Evolutionary conservation across 2,113 vertebrate species (phyloP).

Genomic region (Odocoileus hemionus): DNA sequence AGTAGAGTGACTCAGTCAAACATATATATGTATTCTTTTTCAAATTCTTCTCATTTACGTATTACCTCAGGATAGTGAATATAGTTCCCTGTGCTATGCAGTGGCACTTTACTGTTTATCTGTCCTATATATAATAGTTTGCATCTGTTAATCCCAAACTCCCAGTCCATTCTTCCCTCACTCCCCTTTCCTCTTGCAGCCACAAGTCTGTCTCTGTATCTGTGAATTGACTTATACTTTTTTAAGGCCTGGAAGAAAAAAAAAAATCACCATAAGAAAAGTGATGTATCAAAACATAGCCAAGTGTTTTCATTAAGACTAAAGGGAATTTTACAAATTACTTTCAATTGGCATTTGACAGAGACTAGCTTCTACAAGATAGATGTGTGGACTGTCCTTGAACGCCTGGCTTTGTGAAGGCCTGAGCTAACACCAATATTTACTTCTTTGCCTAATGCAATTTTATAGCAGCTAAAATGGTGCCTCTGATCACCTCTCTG

Average conservation of each 20-base stretch:
- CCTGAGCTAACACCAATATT: neutral
- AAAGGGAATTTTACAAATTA: constrained; percentile 20
- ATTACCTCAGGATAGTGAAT: neutral
- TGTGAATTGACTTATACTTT: neutral
- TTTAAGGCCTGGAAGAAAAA: neutral
- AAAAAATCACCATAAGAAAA: constrained; percentile 29
- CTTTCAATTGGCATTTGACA: neutral
- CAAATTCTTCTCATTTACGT: neutral
- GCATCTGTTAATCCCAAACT: neutral
- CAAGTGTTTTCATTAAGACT: neutral
- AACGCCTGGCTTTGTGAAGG: neutral
- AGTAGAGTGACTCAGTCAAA: neutral
- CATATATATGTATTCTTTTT: neutral
- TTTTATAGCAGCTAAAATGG: neutral
- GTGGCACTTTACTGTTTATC: neutral
- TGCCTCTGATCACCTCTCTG: neutral
- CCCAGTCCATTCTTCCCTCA: neutral
- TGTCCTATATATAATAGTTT: neutral
- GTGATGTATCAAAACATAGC: constrained; percentile 34
- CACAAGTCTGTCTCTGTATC: neutral
- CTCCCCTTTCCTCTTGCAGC: neutral
- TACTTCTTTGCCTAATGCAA: neutral
- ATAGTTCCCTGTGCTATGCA: neutral
- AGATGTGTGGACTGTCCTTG: neutral
- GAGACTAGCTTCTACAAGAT: neutral